Conservation (phyloP, 2,797 vertebrate genomes). For the Pygocentrus nattereri region DNA sequence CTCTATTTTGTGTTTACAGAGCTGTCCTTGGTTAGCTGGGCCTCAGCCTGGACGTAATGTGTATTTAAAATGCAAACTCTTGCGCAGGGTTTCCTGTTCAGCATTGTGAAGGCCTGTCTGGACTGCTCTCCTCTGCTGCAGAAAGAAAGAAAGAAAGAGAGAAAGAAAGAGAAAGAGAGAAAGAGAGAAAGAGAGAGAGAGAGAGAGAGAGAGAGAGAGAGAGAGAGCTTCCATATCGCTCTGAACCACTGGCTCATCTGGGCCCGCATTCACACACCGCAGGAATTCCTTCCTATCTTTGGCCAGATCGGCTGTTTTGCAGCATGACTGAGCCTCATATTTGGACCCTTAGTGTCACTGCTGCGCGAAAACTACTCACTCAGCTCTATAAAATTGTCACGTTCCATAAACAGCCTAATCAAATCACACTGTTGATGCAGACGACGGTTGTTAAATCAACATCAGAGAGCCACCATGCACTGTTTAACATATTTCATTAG, state of each 20-base stretch:
- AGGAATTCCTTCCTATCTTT: slow-evolving; percentile 45
- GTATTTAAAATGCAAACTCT: slow-evolving; percentile 34
- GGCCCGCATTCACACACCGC: slow-evolving; percentile 33
- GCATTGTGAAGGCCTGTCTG: slow-evolving; percentile 33
- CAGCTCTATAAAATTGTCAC: slow-evolving; percentile 49
- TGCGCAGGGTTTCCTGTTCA: slow-evolving; percentile 26
- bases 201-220: no score
- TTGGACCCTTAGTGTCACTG: slow-evolving; percentile 18
- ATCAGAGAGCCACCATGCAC: neutral
- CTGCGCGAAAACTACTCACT: slow-evolving; percentile 41
- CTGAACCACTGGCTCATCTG: slow-evolving; percentile 26
- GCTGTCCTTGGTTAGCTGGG: slow-evolving; percentile 89
- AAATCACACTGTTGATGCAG: slow-evolving; percentile 25
- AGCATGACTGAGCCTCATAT: slow-evolving; percentile 36
- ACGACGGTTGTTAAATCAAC: slow-evolving; percentile 16
- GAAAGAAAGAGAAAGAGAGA: slow-evolving; percentile 25
- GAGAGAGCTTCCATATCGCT: slow-evolving; percentile 44
- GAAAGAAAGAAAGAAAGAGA: slow-evolving; percentile 17
- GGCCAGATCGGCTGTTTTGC: slow-evolving; percentile 46
- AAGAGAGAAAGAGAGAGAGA: slow-evolving; percentile 27
- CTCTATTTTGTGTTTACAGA: slow-evolving; percentile 84
- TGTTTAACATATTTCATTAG: slow-evolving; percentile 2
- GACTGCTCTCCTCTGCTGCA: slow-evolving; percentile 24
- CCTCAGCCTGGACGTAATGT: slow-evolving; percentile 77
- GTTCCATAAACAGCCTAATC: slow-evolving; percentile 42